Evolutionary conservation across 2,113 vertebrate species (phyloP), one percentile per base, ranked within the genome.

Genomic region (Epinephelus moara): DNA sequence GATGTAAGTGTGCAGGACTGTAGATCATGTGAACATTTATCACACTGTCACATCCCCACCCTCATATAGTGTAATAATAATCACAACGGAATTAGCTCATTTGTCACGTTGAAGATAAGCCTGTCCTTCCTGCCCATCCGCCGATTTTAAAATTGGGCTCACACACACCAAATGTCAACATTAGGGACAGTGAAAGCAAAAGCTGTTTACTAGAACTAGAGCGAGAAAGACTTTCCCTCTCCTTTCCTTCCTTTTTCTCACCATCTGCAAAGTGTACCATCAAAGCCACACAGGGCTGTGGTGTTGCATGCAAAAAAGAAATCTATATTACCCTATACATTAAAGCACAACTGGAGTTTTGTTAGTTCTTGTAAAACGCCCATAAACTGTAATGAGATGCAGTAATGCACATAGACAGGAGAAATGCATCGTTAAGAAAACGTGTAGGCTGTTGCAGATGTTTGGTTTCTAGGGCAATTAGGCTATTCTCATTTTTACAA

Each of bases 11-110:
- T 78, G 17, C 64, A 59, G 40, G 50, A 18, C 68, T 62, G n/a
- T 37, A 40, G n/a, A 64, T 76, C 67, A 21, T 72, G 52, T 15
- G 61, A 47, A 63, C 60, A 73, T 85, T 79, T 55, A 74, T 88
- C 86, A 89, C 42, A 60, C 19, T 81, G 71, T 81, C 73, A 82
- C 50, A 61, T 50, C 45, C 52, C 73, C 73, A 49, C 62, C 55
- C 42, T 75, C 27, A 23, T 50, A 66, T 72, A 55, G 7, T 25
- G 37, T 59, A 60, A 30, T 50, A 33, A 70, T 62, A 85, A 79
- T 72, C 70, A 59, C 60, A 64, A 23, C 2, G 18, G 69, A 71
- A 82, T 85, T 52, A 27, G 55, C 78, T 56, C 47, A 78, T 82
- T 75, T 62, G 50, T 82, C 63, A 84, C 61, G 52, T 13, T 56